A percentile compares a stretch with the other conserved stretches of the same genome.
These are phyloP conservation scores for Leuciscus idus DNA, from an alignment of 2,113 vertebrate species.

Conservation along the genomic window DNA sequence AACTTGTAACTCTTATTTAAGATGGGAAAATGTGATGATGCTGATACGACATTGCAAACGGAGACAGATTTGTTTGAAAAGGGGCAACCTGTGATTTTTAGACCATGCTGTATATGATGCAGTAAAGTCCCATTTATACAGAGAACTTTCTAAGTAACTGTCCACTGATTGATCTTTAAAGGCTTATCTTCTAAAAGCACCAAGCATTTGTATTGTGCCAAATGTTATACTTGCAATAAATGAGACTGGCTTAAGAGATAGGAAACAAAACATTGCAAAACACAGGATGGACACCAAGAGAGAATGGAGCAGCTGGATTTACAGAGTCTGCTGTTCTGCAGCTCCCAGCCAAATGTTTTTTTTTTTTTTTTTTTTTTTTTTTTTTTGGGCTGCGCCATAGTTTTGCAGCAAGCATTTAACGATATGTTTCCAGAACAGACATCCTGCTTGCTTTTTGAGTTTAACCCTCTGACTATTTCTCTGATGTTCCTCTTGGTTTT, in stretches of 20 bases:
- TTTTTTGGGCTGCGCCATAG: slow-evolving; percentile 77
- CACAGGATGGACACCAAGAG: slow-evolving; percentile 45
- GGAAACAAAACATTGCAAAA: slow-evolving; percentile 58
- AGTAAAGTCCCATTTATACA: slow-evolving; percentile 79
- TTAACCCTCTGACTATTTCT: slow-evolving; percentile 19
- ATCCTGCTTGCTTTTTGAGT: slow-evolving; percentile 54
- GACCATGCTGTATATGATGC: slow-evolving; percentile 78
- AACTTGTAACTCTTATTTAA: slow-evolving; percentile 91
- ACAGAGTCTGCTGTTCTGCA: slow-evolving; percentile 77
- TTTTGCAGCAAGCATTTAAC: slow-evolving; percentile 85
- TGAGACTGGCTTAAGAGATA: slow-evolving; percentile 68
- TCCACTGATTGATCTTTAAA: slow-evolving; percentile 75
- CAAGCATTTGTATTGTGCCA: slow-evolving; percentile 86
- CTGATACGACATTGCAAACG: slow-evolving; percentile 73
- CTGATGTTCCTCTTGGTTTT: slow-evolving; percentile 27
- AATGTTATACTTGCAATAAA: slow-evolving; percentile 88
- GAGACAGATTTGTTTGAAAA: slow-evolving; percentile 73
- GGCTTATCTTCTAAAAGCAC: slow-evolving; percentile 76
- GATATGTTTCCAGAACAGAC: slow-evolving; percentile 65
- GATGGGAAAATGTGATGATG: slow-evolving; percentile 71
- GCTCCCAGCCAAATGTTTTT: slow-evolving; percentile 81
- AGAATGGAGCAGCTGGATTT: slow-evolving; percentile 61
- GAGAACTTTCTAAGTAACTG: slow-evolving; percentile 80
- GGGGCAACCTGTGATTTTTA: slow-evolving; percentile 78
- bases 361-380: not conserved